Percentiles rank a stretch among this genome's conserved stretches.
phyloP scores from a whole-genome alignment of 2,888 invertebrate genomes.

The Drosophila anomelani region DNA sequence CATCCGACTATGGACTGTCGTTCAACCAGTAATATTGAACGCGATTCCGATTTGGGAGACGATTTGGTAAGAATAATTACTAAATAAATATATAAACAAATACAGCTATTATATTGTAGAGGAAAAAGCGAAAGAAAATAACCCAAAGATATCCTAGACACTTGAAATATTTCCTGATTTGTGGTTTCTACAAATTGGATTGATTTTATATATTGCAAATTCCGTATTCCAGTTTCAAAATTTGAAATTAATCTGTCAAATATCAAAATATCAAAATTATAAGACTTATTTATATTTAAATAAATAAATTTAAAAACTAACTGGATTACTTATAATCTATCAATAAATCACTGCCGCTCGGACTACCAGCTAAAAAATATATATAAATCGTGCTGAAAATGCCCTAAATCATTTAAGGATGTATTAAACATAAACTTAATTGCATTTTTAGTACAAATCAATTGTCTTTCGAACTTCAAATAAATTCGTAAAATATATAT shows the following conservation, averaged over 20 bases:
- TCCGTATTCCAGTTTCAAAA: not conserved
- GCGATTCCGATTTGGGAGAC: constrained; percentile 77
- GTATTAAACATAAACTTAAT: not conserved
- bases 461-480: not conserved
- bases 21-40: constrained; percentile 76
- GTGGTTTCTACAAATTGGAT: not conserved
- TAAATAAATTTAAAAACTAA: no score
- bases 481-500: not conserved
- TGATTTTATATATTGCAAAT: not conserved
- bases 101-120: no score
- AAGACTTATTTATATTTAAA: not conserved
- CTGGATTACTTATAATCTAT: not conserved
- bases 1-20: constrained; percentile 76
- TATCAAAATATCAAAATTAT: no score
- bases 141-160: not conserved
- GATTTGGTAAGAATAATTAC: constrained; percentile 68
- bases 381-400: not conserved
- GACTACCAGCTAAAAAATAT: no score
- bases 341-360: not conserved
- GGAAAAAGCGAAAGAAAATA: no score
- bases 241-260: fast-evolving
- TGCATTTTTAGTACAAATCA: not conserved
- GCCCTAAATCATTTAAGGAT: not conserved
- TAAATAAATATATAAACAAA: no score
- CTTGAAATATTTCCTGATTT: not conserved